Conservation (phyloP, 2,888 invertebrate genomes). For the Empis livida region DNA sequence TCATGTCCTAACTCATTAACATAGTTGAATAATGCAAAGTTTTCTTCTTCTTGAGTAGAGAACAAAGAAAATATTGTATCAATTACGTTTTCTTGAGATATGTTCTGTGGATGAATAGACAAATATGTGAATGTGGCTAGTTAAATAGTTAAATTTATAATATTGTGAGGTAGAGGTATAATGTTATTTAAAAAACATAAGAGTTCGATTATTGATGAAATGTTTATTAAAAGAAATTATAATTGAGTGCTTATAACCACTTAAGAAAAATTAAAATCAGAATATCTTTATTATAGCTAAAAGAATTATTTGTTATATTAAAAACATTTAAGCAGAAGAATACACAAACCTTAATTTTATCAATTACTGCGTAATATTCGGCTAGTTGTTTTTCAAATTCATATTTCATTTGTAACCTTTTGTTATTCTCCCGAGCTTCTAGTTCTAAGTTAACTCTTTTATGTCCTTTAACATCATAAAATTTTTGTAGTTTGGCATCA, state of each 20-base stretch:
- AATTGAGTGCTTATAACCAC: too few species aligned
- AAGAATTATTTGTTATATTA: too few species aligned
- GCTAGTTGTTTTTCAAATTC: constrained; percentile 56
- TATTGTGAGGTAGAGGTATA: too few species aligned
- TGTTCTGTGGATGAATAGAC: constrained; percentile 12
- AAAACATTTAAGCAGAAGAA: too few species aligned
- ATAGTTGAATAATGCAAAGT: constrained; percentile 83
- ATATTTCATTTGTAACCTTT: constrained; percentile 51
- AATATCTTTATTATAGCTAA: too few species aligned
- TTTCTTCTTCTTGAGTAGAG: constrained; percentile 75
- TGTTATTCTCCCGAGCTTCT: constrained; percentile 59
- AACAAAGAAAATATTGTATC: constrained; percentile 59
- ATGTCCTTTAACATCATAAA: constrained; percentile 73
- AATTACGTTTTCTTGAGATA: constrained; percentile 48
- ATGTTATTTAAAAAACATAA: too few species aligned
- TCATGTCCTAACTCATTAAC: constrained; percentile 81
- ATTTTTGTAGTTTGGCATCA: constrained; percentile 71
- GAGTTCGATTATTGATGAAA: too few species aligned
- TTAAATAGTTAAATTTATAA: too few species aligned
- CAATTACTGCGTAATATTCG: constrained; percentile 61
- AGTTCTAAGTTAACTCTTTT: constrained; percentile 60
- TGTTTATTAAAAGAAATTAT: too few species aligned
- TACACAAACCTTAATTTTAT: constrained; percentile 48
- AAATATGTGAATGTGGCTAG: too few species aligned
- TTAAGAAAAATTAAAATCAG: too few species aligned